Conservation (phyloP, 2,888 invertebrate genomes). For the Octonoba sinensis region DNA sequence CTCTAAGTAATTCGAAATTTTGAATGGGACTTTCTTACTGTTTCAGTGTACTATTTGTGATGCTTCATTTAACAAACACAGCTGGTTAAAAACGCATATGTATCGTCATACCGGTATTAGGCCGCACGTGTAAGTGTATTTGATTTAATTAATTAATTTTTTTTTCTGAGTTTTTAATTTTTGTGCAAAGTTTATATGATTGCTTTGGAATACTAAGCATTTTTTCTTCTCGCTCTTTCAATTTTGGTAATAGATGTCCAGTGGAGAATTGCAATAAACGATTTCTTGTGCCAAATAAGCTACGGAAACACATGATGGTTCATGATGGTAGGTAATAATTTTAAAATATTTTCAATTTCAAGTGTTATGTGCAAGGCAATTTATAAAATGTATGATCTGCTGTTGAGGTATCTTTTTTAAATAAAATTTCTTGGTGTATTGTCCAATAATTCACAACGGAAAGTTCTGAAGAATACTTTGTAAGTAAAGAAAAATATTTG, state of each 20-base stretch:
- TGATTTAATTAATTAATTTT: background rate
- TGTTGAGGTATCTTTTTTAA: no score
- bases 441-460: no score
- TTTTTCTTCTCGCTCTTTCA: background rate
- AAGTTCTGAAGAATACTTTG: no score
- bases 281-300: slow-evolving; percentile 66
- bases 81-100: slow-evolving; percentile 67
- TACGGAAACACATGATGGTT: slow-evolving; percentile 67
- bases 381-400: no score
- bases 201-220: background rate
- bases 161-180: no score
- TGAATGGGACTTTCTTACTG: background rate
- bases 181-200: no score
- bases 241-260: slow-evolving; percentile 66
- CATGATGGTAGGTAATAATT: slow-evolving; percentile 66
- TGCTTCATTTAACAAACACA: slow-evolving; percentile 68
- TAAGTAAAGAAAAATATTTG: no score
- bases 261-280: slow-evolving; percentile 67
- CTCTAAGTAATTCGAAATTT: background rate
- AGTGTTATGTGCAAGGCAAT: no score
- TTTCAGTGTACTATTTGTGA: slow-evolving; percentile 68
- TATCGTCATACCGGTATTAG: slow-evolving; percentile 54
- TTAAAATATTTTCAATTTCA: background rate
- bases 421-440: no score
- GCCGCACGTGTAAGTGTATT: slow-evolving; percentile 48